Evolutionary conservation across 2,113 vertebrate genomes (phyloP).

Genomic region (Caretta caretta): DNA sequence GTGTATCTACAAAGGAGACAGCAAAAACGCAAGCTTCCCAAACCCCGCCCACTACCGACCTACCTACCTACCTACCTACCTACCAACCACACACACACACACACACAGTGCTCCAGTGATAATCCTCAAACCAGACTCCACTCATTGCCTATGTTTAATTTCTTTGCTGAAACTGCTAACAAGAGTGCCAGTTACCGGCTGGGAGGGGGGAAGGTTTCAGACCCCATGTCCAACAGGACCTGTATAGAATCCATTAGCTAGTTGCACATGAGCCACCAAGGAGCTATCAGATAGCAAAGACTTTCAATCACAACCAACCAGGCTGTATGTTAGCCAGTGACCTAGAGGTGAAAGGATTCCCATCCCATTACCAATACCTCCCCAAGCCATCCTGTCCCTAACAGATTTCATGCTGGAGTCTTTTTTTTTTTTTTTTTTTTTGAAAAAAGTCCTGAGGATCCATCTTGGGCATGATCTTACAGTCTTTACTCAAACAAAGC

Average conservation of each 20-base stretch:
- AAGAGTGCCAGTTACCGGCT: neutral
- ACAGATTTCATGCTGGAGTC: constrained; percentile 13
- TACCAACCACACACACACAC: fast-evolving
- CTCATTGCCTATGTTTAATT: neutral
- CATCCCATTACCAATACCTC: constrained; percentile 54
- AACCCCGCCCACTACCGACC: neutral
- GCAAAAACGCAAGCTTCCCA: neutral
- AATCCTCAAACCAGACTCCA: constrained; percentile 4
- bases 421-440: too few species aligned
- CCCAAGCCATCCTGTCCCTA: constrained; percentile 49
- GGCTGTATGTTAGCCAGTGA: constrained; percentile 14
- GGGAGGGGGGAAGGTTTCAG: neutral
- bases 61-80: neutral
- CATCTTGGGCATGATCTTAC: neutral
- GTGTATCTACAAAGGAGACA: neutral
- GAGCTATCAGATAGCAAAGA: constrained; percentile 22
- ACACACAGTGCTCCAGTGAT: neutral
- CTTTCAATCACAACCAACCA: constrained; percentile 62
- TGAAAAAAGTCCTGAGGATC: neutral
- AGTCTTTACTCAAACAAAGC: neutral
- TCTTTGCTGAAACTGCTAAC: neutral
- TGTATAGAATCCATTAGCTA: constrained; percentile 41
- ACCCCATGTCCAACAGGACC: constrained; percentile 18
- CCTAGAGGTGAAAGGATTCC: constrained; percentile 68
- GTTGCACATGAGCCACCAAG: constrained; percentile 23